phyloP scores from a whole-genome alignment of 92 coral and sea anemone species.

The Porites cylindrica region DNA sequence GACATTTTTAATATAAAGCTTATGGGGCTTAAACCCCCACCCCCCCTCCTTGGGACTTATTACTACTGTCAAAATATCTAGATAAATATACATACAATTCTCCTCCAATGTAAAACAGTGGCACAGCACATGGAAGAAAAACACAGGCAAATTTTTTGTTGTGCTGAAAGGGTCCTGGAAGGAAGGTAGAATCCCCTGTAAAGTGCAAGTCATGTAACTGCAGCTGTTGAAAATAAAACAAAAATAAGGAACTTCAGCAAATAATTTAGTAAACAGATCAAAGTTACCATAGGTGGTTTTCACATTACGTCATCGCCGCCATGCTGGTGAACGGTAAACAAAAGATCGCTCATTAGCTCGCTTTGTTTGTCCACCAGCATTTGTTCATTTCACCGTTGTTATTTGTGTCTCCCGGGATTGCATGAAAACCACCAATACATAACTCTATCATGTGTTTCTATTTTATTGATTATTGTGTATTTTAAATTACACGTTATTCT shows the following conservation, averaged over 20 bases:
- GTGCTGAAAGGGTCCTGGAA: conserved; percentile 82
- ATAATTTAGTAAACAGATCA: background rate
- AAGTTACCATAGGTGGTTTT: background rate
- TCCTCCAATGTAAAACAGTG: conserved; percentile 80
- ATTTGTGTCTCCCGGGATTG: too few relatives aligned
- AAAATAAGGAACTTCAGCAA: too few relatives aligned
- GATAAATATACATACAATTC: conserved; percentile 64
- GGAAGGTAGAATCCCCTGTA: conserved; percentile 8
- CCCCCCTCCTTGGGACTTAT: too few relatives aligned
- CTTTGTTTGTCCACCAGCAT: too few relatives aligned
- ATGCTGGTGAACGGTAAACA: too few relatives aligned
- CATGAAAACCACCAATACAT: background rate
- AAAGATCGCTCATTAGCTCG: too few relatives aligned
- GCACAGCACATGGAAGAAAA: conserved; percentile 78
- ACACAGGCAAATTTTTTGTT: conserved; percentile 84
- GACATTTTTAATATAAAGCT: background rate
- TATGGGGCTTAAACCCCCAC: too few relatives aligned
- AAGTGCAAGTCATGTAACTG: conserved; percentile 1
- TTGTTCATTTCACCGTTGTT: too few relatives aligned
- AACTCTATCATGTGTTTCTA: too few relatives aligned
- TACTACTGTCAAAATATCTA: background rate
- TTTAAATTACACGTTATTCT: too few relatives aligned
- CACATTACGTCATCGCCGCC: too few relatives aligned
- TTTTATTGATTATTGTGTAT: too few relatives aligned
- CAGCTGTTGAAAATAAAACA: background rate